Evolutionary conservation across 2,797 vertebrate species (phyloP).

Genomic region (Acropternis orthonyx): DNA sequence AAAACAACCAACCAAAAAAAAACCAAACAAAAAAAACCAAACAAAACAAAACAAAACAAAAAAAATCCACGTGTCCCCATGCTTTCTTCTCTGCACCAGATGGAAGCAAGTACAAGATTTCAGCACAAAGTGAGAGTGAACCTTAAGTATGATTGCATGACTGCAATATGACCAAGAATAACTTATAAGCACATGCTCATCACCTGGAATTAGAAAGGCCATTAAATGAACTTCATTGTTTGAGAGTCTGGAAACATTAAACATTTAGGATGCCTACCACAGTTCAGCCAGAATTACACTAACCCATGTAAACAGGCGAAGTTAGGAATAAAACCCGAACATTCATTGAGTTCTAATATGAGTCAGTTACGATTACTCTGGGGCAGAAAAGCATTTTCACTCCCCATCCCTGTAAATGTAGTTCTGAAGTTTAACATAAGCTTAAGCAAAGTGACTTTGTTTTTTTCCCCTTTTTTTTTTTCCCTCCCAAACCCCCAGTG

Average conservation of each 20-base stretch:
- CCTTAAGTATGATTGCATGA: not conserved
- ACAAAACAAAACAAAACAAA: not conserved
- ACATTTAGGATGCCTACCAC: not conserved
- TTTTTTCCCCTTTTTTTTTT: not conserved
- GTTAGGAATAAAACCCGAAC: not conserved
- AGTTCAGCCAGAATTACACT: not conserved
- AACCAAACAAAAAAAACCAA: too few relatives aligned
- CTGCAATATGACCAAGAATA: not conserved
- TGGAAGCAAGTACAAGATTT: not conserved
- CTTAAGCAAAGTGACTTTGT: not conserved
- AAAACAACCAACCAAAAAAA: too few relatives aligned
- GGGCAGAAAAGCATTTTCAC: not conserved
- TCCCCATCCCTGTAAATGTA: not conserved
- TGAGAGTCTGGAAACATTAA: not conserved
- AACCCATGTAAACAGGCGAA: not conserved
- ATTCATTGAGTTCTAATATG: not conserved
- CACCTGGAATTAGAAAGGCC: not conserved
- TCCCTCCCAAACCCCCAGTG: not conserved
- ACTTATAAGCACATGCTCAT: not conserved
- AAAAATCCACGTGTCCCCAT: not conserved
- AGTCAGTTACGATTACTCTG: not conserved
- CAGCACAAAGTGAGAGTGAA: not conserved
- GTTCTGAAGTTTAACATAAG: not conserved
- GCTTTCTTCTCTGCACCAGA: not conserved
- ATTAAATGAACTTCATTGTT: not conserved